Evolutionary conservation across 2,888 invertebrate genomes (phyloP).

Genomic region (Aspidiotus rigidus): DNA sequence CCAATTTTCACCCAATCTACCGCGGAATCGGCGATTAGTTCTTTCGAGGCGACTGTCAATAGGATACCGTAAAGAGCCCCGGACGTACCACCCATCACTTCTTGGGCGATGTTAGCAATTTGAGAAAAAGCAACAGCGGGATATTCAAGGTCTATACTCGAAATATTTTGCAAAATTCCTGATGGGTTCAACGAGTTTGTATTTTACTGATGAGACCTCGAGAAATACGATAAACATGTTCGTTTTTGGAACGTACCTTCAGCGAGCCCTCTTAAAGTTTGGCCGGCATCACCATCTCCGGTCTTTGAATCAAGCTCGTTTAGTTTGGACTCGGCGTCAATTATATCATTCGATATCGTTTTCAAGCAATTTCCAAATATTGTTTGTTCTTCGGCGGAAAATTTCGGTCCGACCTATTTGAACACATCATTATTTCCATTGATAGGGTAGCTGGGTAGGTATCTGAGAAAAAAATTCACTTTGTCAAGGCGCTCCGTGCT

Average conservation of each 20-base stretch:
- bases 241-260: constrained; percentile 41
- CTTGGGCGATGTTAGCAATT: constrained; percentile 47
- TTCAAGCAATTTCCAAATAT: constrained; percentile 44
- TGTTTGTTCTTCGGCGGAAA: constrained; percentile 2
- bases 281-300: constrained; percentile 59
- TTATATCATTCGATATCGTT: constrained; percentile 48
- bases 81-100: constrained; percentile 65
- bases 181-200: background rate
- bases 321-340: constrained; percentile 52
- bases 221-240: background rate
- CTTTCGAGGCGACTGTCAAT: constrained; percentile 45
- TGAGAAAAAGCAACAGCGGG: constrained; percentile 34
- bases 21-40: constrained; percentile 37
- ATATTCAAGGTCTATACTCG: constrained; percentile 24
- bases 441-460: background rate
- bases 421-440: background rate
- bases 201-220: background rate
- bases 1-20: constrained; percentile 50
- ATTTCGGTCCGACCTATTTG: constrained; percentile 15
- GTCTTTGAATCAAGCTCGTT: constrained; percentile 52
- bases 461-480: background rate
- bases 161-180: background rate
- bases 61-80: constrained; percentile 71
- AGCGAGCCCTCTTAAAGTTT: constrained; percentile 51
- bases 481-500: background rate